These are phyloP conservation scores for Zosterops borbonicus DNA, from an alignment of 2,113 vertebrate species.

Conservation along the genomic window DNA sequence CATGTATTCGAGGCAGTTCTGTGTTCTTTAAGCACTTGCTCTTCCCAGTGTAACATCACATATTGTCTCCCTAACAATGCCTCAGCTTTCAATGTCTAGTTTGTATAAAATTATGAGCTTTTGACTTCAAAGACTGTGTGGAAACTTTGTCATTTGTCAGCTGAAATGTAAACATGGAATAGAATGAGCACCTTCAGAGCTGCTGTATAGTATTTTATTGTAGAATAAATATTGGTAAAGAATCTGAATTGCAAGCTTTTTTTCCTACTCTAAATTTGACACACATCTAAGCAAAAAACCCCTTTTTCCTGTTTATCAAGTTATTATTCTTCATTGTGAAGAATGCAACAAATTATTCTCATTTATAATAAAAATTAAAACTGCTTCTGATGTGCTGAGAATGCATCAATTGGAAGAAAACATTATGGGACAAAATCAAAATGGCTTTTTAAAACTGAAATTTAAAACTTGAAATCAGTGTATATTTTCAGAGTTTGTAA, in stretches of 20 bases:
- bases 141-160: conserved; percentile 22
- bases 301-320: neutral
- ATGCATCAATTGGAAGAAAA: neutral
- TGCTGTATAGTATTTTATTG: neutral
- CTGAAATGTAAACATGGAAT: neutral
- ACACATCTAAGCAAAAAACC: neutral
- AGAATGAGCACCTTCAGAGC: neutral
- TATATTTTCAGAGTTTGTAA: neutral
- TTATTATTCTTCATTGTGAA: neutral
- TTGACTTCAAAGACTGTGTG: conserved; percentile 5
- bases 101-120: conserved; percentile 26
- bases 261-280: neutral
- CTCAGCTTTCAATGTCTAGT: neutral
- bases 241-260: neutral
- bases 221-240: neutral
- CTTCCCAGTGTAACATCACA: neutral
- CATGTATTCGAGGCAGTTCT: neutral
- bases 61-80: conserved; percentile 25
- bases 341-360: neutral
- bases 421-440: neutral
- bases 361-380: neutral
- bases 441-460: neutral
- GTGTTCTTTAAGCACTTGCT: neutral
- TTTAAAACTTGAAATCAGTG: neutral
- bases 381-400: neutral